These are phyloP conservation scores for Crotalus viridis DNA, from an alignment of 2,113 vertebrate species.

Conservation along the genomic window DNA sequence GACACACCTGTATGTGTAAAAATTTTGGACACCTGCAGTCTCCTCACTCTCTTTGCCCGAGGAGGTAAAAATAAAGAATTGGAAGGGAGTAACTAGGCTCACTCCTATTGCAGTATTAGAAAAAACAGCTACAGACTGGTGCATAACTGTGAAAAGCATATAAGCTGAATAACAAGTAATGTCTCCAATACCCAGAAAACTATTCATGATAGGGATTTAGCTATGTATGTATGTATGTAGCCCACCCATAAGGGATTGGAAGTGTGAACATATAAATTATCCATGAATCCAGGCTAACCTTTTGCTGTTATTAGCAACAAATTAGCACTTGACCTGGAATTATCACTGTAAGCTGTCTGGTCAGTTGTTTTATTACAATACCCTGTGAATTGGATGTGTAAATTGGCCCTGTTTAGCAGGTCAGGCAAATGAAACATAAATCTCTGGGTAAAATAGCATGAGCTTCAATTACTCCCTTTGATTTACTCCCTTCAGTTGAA, in stretches of 20 bases:
- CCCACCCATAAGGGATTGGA: neutral
- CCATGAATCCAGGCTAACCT: conserved; percentile 1
- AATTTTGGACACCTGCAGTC: neutral
- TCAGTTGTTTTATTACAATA: conserved; percentile 12
- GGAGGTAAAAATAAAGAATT: neutral
- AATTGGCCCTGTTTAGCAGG: conserved; percentile 2
- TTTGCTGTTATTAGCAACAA: conserved; percentile 8
- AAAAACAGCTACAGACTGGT: neutral
- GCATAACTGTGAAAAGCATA: neutral
- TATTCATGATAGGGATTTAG: neutral
- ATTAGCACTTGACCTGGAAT: conserved; percentile 1
- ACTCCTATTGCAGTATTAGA: neutral
- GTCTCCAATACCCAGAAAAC: neutral
- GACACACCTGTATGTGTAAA: neutral
- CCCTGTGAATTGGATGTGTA: neutral
- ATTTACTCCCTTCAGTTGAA: neutral
- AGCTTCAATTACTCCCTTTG: neutral
- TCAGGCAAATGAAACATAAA: neutral
- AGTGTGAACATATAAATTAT: neutral
- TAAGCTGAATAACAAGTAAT: neutral
- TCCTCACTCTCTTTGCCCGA: neutral
- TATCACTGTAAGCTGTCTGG: neutral
- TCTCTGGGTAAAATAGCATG: neutral
- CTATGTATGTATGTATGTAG: neutral
- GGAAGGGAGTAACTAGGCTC: neutral